These are phyloP conservation scores for Ondatra zibethicus DNA, from an alignment of 2,113 vertebrate species.

Conservation along the genomic window DNA sequence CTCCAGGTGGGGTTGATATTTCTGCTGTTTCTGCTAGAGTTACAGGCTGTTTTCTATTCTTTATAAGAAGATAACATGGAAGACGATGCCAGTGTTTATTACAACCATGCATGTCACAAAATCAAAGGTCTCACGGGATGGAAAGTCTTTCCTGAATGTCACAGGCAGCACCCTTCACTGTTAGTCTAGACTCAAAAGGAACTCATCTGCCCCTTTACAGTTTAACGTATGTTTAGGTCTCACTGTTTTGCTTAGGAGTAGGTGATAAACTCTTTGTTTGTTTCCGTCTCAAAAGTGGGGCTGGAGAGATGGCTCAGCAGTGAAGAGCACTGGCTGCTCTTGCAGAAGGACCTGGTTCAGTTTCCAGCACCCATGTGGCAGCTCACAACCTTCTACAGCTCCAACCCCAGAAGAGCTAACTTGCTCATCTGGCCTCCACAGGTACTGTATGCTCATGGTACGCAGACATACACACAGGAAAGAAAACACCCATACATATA, in stretches of 20 bases:
- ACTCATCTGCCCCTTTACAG: background rate
- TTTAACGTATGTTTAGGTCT: constrained; percentile 13
- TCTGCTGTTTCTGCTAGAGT: background rate
- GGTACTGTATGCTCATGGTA: background rate
- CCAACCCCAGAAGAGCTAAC: background rate
- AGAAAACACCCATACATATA: background rate
- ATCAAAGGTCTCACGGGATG: background rate
- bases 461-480: background rate
- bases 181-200: background rate
- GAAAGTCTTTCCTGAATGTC: background rate
- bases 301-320: background rate
- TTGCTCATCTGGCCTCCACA: too few relatives aligned
- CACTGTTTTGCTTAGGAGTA: background rate
- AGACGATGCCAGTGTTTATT: background rate
- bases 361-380: background rate
- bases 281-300: background rate
- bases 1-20: background rate
- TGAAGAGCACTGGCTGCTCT: background rate
- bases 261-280: background rate
- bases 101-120: background rate
- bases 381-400: background rate
- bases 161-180: background rate
- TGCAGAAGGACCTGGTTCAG: background rate
- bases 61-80: background rate
- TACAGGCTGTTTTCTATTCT: background rate